phyloP scores from a whole-genome alignment of 2,888 invertebrate genomes.

The Ditula angustiorana region DNA sequence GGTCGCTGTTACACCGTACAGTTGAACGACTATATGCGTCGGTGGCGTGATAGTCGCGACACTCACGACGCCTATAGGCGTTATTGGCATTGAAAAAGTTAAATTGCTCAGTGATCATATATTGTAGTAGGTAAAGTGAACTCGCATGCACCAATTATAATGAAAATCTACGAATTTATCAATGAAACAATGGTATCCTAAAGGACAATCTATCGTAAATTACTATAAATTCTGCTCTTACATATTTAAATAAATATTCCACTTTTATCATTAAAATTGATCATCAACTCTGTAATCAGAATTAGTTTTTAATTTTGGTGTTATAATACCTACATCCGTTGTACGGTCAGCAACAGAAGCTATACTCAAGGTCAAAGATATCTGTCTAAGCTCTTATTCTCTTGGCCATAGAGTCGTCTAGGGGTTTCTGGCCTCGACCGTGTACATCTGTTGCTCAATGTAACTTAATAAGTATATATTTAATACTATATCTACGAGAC shows the following conservation, averaged over 20 bases:
- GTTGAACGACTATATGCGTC: too few species aligned
- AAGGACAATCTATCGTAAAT: conserved; percentile 22
- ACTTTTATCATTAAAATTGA: conserved; percentile 41
- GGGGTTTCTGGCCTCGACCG: too few species aligned
- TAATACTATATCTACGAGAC: background rate
- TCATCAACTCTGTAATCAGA: conserved; percentile 33
- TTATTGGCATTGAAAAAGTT: too few species aligned
- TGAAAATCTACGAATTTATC: conserved; percentile 5
- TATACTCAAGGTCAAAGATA: too few species aligned
- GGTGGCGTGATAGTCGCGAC: too few species aligned
- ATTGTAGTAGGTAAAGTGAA: background rate
- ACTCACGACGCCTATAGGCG: too few species aligned
- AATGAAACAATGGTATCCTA: conserved; percentile 19
- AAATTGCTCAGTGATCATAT: background rate
- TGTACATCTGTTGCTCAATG: too few species aligned
- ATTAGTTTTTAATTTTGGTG: conserved; percentile 32
- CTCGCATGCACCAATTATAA: background rate
- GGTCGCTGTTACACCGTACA: too few species aligned
- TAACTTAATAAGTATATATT: background rate
- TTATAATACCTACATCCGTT: conserved; percentile 30
- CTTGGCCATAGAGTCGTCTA: too few species aligned
- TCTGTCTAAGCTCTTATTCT: too few species aligned
- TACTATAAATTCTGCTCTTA: conserved; percentile 38
- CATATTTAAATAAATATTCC: conserved; percentile 45
- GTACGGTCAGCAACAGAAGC: too few species aligned